A percentile compares a stretch with the other conserved stretches of the same genome.
phyloP scores from a whole-genome alignment of 1,140 invertebrate species.

The Drosophila nigromelanica region DNA sequence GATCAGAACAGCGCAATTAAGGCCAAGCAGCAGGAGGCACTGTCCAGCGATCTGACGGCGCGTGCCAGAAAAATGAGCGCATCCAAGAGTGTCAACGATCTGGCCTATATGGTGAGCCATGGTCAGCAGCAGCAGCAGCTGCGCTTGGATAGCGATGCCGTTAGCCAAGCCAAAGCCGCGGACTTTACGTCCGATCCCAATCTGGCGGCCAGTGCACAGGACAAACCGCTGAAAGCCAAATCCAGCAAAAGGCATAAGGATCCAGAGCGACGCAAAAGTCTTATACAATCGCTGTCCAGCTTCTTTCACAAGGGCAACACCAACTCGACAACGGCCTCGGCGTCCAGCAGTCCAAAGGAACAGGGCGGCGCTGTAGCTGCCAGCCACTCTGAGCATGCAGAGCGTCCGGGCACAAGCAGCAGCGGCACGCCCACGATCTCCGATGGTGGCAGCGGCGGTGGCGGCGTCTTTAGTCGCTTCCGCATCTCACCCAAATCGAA shows the following conservation, averaged over 20 bases:
- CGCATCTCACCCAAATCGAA: conserved; percentile 88
- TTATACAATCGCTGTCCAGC: conserved; percentile 93
- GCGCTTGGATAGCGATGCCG: conserved; percentile 40
- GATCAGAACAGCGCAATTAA: conserved; percentile 53
- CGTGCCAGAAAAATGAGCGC: conserved; percentile 79
- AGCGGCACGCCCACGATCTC: conserved; percentile 72
- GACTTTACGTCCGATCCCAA: conserved; percentile 86
- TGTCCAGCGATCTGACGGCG: conserved; percentile 47
- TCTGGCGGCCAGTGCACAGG: conserved; percentile 79
- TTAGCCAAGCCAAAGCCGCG: conserved; percentile 45
- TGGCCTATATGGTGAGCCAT: conserved; percentile 66
- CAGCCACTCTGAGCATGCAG: conserved; percentile 74
- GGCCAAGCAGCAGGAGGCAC: conserved; percentile 40
- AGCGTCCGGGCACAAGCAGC: conserved; percentile 76
- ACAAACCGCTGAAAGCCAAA: conserved; percentile 77
- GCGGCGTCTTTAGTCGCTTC: conserved; percentile 86
- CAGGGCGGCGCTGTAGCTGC: conserved; percentile 53
- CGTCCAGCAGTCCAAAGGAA: conserved; percentile 59
- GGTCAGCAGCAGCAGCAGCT: conserved; percentile 41
- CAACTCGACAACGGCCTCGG: conserved; percentile 33
- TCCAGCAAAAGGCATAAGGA: conserved; percentile 86
- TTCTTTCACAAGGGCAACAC: conserved; percentile 88
- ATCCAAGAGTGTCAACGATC: conserved; percentile 83
- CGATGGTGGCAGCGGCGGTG: conserved; percentile 53
- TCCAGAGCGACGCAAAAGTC: conserved; percentile 90